Evolutionary conservation across 2,113 vertebrate species (phyloP).

Genomic region (Isurus oxyrinchus): DNA sequence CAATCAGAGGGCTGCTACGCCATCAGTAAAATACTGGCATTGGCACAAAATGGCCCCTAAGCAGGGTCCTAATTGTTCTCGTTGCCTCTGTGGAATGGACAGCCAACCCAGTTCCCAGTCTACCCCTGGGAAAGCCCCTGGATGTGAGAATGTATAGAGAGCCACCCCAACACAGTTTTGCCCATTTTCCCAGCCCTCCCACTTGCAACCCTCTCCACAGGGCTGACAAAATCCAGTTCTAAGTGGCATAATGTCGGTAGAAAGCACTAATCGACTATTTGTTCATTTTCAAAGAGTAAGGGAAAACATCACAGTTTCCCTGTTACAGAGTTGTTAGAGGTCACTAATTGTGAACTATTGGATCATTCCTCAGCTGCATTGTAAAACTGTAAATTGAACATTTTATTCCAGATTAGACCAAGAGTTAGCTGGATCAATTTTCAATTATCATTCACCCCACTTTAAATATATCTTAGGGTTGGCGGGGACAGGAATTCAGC

Average conservation of each 20-base stretch:
- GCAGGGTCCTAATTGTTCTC: background rate
- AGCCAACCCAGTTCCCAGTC: background rate
- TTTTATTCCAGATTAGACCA: background rate
- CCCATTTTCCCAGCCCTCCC: too few relatives aligned
- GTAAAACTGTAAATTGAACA: background rate
- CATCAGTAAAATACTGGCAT: background rate
- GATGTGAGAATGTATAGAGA: background rate
- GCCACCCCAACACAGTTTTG: too few relatives aligned
- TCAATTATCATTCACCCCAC: background rate
- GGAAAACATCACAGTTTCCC: background rate
- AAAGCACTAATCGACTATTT: background rate
- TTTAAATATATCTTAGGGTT: background rate
- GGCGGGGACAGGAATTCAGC: background rate
- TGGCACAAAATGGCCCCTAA: background rate
- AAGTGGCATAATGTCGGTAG: background rate
- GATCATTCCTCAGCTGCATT: background rate
- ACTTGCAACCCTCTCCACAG: too few relatives aligned
- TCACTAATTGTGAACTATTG: background rate
- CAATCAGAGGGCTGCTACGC: background rate
- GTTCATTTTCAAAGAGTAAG: background rate
- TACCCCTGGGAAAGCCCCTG: background rate
- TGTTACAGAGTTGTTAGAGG: background rate
- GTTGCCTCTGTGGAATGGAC: background rate
- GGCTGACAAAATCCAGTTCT: too few relatives aligned
- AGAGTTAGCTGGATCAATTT: background rate